Evolutionary conservation across 1,140 invertebrate genomes (phyloP).

Genomic region (Holcopasites calliopsidis): DNA sequence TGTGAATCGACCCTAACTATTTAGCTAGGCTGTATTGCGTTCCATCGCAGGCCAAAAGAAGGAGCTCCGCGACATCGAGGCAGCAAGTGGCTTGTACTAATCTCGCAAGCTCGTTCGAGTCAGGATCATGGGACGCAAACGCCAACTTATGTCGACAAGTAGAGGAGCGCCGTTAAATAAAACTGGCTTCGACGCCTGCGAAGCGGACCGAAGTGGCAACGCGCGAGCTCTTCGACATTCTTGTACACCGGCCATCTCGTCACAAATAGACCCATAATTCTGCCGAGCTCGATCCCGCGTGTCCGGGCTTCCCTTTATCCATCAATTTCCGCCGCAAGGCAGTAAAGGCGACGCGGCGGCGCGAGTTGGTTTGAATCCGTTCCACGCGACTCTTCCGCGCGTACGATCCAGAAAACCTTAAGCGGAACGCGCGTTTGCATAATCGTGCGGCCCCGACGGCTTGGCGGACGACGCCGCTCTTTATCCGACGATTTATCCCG

Average conservation of each 20-base stretch:
- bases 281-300: neutral
- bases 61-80: neutral
- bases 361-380: no score
- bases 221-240: neutral
- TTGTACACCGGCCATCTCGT: neutral
- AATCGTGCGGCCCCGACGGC: slow-evolving; percentile 16
- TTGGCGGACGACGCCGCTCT: neutral
- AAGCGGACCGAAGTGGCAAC: neutral
- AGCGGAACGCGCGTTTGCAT: slow-evolving; percentile 26
- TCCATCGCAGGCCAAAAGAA: neutral
- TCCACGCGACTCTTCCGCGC: neutral
- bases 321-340: slow-evolving; percentile 7
- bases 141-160: neutral
- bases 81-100: neutral
- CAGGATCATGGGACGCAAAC: neutral
- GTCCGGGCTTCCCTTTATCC: neutral
- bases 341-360: neutral
- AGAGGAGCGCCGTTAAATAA: slow-evolving; percentile 6
- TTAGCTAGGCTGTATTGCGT: no score
- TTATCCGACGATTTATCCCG: slow-evolving; percentile 3
- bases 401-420: slow-evolving; percentile 9
- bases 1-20: no score
- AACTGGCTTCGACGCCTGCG: neutral
- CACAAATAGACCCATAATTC: slow-evolving; percentile 13
- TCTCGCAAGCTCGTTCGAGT: neutral